Conservation (phyloP, 2,113 vertebrate genomes). For the Gorsachius goisagi region DNA sequence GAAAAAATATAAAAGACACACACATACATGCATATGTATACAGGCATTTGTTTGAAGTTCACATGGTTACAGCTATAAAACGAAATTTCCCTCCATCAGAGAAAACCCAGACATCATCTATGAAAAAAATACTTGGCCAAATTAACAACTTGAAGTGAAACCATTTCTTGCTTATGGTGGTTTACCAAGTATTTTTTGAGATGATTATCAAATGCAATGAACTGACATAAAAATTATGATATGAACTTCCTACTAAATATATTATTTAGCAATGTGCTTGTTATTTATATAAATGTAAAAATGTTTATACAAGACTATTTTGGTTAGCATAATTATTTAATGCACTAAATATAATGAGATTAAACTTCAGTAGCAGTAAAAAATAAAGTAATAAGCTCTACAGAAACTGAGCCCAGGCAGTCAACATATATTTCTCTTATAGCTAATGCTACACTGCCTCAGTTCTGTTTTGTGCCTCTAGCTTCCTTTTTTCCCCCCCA, state of each 20-base stretch:
- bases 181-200: not conserved
- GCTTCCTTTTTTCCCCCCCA: accelerated
- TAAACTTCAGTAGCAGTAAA: not conserved
- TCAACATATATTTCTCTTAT: not conserved
- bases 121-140: not conserved
- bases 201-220: not conserved
- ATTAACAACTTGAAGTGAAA: not conserved
- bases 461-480: not conserved
- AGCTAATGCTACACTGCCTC: not conserved
- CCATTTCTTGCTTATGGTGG: not conserved
- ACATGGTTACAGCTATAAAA: not conserved
- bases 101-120: not conserved
- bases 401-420: not conserved
- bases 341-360: slow-evolving; percentile 13
- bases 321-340: not conserved
- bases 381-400: not conserved
- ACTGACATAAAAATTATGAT: not conserved
- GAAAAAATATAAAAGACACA: not conserved
- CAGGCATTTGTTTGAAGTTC: not conserved
- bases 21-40: too few relatives aligned
- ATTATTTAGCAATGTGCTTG: not conserved
- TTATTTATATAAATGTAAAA: not conserved
- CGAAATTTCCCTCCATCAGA: not conserved
- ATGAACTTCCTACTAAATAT: not conserved
- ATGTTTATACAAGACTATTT: not conserved